phyloP scores from a whole-genome alignment of 1,140 invertebrate genomes.

The Arctopsyche grandis region DNA sequence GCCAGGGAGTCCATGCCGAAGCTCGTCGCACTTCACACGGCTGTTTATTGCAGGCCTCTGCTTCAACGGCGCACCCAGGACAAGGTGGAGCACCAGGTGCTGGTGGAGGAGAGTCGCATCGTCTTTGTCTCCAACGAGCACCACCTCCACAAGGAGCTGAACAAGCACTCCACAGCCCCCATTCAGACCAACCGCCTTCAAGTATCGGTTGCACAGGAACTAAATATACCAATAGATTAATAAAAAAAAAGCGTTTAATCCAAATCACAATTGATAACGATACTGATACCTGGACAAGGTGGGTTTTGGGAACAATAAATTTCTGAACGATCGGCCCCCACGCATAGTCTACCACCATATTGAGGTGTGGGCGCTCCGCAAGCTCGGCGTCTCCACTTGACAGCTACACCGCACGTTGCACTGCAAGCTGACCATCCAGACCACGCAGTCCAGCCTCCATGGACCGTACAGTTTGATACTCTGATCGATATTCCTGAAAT shows the following conservation, averaged over 20 bases:
- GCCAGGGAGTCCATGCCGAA: slow-evolving; percentile 82
- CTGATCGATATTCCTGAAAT: slow-evolving; percentile 67
- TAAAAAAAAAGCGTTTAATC: neutral
- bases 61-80: slow-evolving; percentile 73
- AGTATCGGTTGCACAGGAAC: slow-evolving; percentile 69
- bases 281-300: slow-evolving; percentile 74
- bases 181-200: slow-evolving; percentile 79
- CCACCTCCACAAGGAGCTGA: slow-evolving; percentile 65
- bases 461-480: slow-evolving; percentile 81
- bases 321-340: slow-evolving; percentile 81
- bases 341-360: slow-evolving; percentile 83
- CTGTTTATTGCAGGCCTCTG: slow-evolving; percentile 75
- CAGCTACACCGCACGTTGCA: slow-evolving; percentile 74
- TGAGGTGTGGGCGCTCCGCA: slow-evolving; percentile 86
- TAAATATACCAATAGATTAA: slow-evolving; percentile 29
- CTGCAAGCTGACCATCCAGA: slow-evolving; percentile 88
- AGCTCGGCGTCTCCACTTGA: slow-evolving; percentile 79
- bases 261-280: neutral
- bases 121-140: slow-evolving; percentile 55
- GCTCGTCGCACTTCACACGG: slow-evolving; percentile 74
- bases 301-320: slow-evolving; percentile 80
- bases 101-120: slow-evolving; percentile 59
- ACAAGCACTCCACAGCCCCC: slow-evolving; percentile 77
- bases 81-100: slow-evolving; percentile 60
- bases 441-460: slow-evolving; percentile 91